Evolutionary conservation across 2,888 invertebrate species (phyloP).

Genomic region (Priapulus caudatus): DNA sequence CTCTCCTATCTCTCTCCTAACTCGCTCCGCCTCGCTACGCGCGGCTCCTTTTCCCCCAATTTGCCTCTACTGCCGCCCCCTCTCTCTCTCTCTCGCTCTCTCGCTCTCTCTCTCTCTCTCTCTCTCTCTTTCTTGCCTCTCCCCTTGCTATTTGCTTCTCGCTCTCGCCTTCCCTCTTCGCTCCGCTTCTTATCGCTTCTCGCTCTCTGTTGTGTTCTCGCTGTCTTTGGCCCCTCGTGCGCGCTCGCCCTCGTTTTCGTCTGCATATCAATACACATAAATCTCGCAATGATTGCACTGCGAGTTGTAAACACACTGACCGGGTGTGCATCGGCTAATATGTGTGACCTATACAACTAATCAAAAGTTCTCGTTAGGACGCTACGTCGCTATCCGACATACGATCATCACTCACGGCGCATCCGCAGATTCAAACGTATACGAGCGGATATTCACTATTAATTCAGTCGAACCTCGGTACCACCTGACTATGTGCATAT

Average conservation of each 20-base stretch:
- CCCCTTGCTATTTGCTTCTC: conserved; percentile 7
- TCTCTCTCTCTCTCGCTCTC: conserved; percentile 9
- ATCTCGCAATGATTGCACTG: not conserved
- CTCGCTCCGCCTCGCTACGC: conserved; percentile 2
- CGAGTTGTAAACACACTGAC: too few species aligned
- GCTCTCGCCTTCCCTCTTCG: too few species aligned
- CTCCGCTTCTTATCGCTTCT: not conserved
- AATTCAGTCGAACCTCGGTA: too few species aligned
- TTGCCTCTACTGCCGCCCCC: conserved; percentile 5
- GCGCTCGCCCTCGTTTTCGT: not conserved
- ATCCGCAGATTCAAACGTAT: too few species aligned
- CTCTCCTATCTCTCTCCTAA: conserved; percentile 9
- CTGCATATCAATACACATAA: not conserved
- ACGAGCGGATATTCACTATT: too few species aligned
- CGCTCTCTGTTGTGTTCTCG: not conserved
- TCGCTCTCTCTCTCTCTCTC: conserved; percentile 20
- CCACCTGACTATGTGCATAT: too few species aligned
- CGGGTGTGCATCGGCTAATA: too few species aligned
- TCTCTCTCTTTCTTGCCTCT: conserved; percentile 17
- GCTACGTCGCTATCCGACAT: too few species aligned
- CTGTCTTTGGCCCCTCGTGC: too few species aligned
- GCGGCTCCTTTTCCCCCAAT: conserved; percentile 13
- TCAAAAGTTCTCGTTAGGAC: too few species aligned
- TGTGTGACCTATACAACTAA: too few species aligned
- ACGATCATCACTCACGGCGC: too few species aligned